Percentiles rank a stretch among this genome's conserved stretches.
phyloP scores from a whole-genome alignment of 2,113 vertebrate species.

The Nesogale talazaci region DNA sequence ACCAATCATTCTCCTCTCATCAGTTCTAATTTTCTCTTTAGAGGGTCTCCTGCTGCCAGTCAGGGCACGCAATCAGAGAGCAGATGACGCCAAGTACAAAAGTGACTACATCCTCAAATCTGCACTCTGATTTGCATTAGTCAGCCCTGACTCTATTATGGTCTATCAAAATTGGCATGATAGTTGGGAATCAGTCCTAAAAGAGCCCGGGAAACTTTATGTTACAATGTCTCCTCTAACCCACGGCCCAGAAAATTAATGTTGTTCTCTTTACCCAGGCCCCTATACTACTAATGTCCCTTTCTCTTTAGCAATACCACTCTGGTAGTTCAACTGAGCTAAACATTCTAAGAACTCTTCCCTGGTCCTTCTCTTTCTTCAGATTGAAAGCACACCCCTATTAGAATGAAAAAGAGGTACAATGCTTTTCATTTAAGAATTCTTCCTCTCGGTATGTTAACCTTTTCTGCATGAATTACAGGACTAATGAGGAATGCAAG shows the following conservation, averaged over 20 bases:
- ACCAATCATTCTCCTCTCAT: not conserved
- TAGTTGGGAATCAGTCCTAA: slow-evolving; percentile 9
- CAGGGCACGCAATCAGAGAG: not conserved
- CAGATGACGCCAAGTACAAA: not conserved
- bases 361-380: slow-evolving; percentile 22
- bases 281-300: not conserved
- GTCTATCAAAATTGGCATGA: slow-evolving; percentile 23
- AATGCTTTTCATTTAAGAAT: slow-evolving; percentile 58
- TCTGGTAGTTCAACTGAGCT: not conserved
- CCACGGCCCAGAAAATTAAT: not conserved
- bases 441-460: slow-evolving; percentile 68
- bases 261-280: not conserved
- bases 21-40: slow-evolving; percentile 4
- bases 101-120: not conserved
- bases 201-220: not conserved
- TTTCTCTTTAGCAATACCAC: not conserved
- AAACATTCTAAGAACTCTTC: slow-evolving; percentile 17
- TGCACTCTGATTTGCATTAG: slow-evolving; percentile 6
- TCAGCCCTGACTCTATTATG: not conserved
- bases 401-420: slow-evolving; percentile 67
- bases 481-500: slow-evolving; percentile 78
- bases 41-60: not conserved
- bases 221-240: not conserved
- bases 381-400: slow-evolving; percentile 55
- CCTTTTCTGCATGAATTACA: slow-evolving; percentile 76